phyloP scores from a whole-genome alignment of 2,797 vertebrate species.

The Centropyge bicolor region DNA sequence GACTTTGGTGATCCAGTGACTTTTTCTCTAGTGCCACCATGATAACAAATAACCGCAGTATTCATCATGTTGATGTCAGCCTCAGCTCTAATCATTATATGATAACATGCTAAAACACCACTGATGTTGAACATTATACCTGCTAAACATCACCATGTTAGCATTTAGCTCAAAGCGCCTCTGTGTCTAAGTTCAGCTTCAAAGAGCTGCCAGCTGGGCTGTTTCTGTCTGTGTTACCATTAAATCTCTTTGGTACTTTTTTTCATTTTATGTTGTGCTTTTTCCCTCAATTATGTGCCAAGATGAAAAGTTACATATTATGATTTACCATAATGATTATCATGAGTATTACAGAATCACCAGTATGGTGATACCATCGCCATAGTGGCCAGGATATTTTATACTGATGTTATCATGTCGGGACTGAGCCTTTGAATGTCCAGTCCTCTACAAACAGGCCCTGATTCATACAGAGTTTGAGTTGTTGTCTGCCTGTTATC shows the following conservation, averaged over 20 bases:
- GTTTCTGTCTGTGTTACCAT: no score
- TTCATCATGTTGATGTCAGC: background rate
- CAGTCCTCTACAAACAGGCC: background rate
- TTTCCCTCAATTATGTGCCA: background rate
- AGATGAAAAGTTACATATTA: background rate
- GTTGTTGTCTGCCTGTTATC: slow-evolving; percentile 27
- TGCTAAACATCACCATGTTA: no score
- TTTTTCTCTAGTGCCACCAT: background rate
- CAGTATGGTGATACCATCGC: background rate
- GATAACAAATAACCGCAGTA: background rate
- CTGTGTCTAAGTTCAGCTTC: no score
- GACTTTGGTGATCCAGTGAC: no score
- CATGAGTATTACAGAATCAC: background rate
- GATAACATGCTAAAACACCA: background rate
- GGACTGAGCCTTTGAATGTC: background rate
- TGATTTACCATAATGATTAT: background rate
- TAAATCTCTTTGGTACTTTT: background rate
- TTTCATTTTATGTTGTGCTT: background rate
- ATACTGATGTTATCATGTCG: background rate
- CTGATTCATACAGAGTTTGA: slow-evolving; percentile 4
- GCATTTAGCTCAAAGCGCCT: no score
- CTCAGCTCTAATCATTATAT: background rate
- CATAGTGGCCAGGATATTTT: background rate
- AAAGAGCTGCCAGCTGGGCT: no score
- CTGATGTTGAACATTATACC: no score